Evolutionary conservation across 1,140 invertebrate genomes (phyloP).

Genomic region (Sycophila sp.): DNA sequence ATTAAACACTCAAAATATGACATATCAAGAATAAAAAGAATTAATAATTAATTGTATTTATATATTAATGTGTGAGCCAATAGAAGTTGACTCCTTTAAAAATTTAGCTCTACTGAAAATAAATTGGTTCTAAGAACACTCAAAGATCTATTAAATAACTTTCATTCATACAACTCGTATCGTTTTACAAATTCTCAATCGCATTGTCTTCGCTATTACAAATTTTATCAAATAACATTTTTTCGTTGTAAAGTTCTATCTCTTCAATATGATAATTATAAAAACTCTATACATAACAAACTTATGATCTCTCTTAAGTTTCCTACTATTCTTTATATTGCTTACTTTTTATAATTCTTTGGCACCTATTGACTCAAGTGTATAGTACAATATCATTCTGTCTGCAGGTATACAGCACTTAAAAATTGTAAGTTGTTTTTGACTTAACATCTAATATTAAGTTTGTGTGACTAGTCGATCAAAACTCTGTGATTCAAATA

Average conservation of each 20-base stretch:
- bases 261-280: slow-evolving; percentile 5
- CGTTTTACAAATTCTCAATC: slow-evolving; percentile 9
- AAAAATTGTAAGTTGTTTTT: neutral
- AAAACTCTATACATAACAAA: slow-evolving; percentile 19
- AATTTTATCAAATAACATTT: slow-evolving; percentile 7
- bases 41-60: slow-evolving; percentile 1
- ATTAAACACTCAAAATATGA: slow-evolving; percentile 21
- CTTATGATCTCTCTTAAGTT: slow-evolving; percentile 12
- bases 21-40: slow-evolving; percentile 12
- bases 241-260: neutral
- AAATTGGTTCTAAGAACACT: neutral
- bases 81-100: neutral
- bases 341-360: slow-evolving; percentile 23
- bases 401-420: neutral
- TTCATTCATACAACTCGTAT: slow-evolving; percentile 6
- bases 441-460: slow-evolving; percentile 19
- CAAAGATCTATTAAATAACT: neutral
- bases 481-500: slow-evolving; percentile 4
- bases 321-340: neutral
- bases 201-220: neutral
- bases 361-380: slow-evolving; percentile 12
- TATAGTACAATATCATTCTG: slow-evolving; percentile 2
- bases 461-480: slow-evolving; percentile 21
- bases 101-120: neutral
- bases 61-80: neutral